Percentiles rank a stretch among this genome's conserved stretches.
Evolutionary conservation across 2,113 vertebrate species (phyloP).

Genomic region (Blennius ocellaris): DNA sequence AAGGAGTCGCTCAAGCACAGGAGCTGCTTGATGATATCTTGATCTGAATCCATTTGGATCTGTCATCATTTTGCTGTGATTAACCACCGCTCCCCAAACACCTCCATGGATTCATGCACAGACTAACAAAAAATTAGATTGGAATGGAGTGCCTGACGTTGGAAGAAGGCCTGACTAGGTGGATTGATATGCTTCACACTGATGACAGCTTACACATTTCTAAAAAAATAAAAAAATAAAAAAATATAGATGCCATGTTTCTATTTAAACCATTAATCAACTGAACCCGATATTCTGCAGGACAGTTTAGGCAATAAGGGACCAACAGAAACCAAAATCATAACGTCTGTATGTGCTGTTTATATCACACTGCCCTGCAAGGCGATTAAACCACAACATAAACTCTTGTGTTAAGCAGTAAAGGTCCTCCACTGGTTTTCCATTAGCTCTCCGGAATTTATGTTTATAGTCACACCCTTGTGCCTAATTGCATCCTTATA

Average conservation of each 20-base stretch:
- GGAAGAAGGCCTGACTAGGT: slow-evolving; percentile 40
- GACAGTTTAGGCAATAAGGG: slow-evolving; percentile 48
- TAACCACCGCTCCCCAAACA: slow-evolving; percentile 56
- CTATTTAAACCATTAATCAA: slow-evolving; percentile 78
- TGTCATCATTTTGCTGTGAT: slow-evolving; percentile 61
- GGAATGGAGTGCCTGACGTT: slow-evolving; percentile 48
- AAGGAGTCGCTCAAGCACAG: slow-evolving; percentile 27
- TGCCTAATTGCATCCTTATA: slow-evolving; percentile 39
- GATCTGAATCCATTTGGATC: slow-evolving; percentile 64
- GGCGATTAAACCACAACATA: slow-evolving; percentile 32
- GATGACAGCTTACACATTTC: slow-evolving; percentile 72
- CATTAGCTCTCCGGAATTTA: slow-evolving; percentile 18
- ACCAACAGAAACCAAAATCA: slow-evolving; percentile 40
- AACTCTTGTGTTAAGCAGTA: slow-evolving; percentile 30
- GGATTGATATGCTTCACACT: slow-evolving; percentile 65
- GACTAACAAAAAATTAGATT: slow-evolving; percentile 64
- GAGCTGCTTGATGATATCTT: slow-evolving; percentile 58
- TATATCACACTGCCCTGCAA: slow-evolving; percentile 17
- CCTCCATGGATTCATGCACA: slow-evolving; percentile 35
- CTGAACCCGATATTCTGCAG: slow-evolving; percentile 51
- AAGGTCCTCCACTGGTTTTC: slow-evolving; percentile 23
- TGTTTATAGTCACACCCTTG: slow-evolving; percentile 21
- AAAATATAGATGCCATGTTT: slow-evolving; percentile 51
- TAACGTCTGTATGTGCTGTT: slow-evolving; percentile 41
- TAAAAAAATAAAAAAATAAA: slow-evolving; percentile 45